phyloP scores from a whole-genome alignment of 1,140 invertebrate genomes.

The Rhizoglyphus robini region DNA sequence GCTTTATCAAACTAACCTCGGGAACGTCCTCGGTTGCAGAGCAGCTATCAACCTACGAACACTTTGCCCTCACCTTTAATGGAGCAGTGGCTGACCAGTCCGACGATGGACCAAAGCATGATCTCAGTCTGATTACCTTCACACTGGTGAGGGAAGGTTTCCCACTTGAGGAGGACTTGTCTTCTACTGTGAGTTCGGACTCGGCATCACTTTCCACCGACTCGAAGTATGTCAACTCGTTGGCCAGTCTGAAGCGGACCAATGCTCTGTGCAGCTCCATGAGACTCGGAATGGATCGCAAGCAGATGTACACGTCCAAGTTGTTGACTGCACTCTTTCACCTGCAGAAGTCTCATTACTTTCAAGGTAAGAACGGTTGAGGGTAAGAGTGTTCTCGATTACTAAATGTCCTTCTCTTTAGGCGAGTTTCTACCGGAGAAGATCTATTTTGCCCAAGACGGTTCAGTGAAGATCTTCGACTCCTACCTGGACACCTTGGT shows the following conservation, averaged over 20 bases:
- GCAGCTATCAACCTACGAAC: not conserved
- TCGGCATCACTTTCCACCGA: not conserved
- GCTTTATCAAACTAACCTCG: not conserved
- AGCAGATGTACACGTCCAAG: not conserved
- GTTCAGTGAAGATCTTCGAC: not conserved
- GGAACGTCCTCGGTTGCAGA: not conserved
- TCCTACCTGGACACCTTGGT: not conserved
- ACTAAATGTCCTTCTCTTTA: not conserved
- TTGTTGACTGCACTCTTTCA: not conserved
- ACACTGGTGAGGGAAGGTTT: not conserved
- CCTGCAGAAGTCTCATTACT: not conserved
- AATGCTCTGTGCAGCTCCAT: not conserved
- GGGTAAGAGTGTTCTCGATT: no score
- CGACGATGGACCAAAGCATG: not conserved
- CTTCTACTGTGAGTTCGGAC: not conserved
- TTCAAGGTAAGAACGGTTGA: not conserved
- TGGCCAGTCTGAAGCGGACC: not conserved
- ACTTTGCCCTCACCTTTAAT: not conserved
- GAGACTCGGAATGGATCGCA: not conserved
- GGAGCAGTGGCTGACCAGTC: not conserved
- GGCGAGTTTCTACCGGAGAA: not conserved
- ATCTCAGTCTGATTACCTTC: not conserved
- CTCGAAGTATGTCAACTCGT: not conserved
- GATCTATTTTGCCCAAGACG: not conserved
- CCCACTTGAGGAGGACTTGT: not conserved